Evolutionary conservation across 2,113 vertebrate genomes (phyloP).

Genomic region (Archilochus colubris): DNA sequence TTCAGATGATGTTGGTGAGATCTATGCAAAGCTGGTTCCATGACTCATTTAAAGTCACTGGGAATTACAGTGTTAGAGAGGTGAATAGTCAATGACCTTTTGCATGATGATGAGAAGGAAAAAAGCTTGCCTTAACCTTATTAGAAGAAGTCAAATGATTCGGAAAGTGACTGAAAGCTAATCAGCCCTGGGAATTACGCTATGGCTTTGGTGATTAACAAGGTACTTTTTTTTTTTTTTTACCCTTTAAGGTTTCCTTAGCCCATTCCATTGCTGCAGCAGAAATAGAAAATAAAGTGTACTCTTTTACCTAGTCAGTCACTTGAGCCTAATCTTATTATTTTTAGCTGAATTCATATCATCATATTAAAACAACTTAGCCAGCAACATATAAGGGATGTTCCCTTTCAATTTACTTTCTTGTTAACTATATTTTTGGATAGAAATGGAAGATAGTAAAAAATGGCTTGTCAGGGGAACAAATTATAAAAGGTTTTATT

Average conservation of each 20-base stretch:
- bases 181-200: constrained; percentile 35
- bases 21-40: background rate
- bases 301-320: background rate
- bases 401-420: background rate
- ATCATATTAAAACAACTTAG: background rate
- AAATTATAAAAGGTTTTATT: background rate
- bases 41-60: background rate
- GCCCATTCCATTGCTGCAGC: background rate
- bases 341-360: background rate
- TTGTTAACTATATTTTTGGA: background rate
- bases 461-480: background rate
- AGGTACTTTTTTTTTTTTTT: background rate
- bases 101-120: background rate
- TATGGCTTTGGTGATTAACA: constrained; percentile 7
- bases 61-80: constrained; percentile 12
- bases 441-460: background rate
- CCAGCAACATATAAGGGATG: background rate
- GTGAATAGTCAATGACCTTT: constrained; percentile 47
- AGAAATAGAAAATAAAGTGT: background rate
- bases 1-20: background rate
- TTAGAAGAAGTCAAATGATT: constrained; percentile 49
- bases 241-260: background rate
- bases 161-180: constrained; percentile 1
- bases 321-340: constrained; percentile 3
- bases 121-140: constrained; percentile 42